Conservation (phyloP, 2,797 vertebrate species). For the Rhynchonycteris naso region DNA sequence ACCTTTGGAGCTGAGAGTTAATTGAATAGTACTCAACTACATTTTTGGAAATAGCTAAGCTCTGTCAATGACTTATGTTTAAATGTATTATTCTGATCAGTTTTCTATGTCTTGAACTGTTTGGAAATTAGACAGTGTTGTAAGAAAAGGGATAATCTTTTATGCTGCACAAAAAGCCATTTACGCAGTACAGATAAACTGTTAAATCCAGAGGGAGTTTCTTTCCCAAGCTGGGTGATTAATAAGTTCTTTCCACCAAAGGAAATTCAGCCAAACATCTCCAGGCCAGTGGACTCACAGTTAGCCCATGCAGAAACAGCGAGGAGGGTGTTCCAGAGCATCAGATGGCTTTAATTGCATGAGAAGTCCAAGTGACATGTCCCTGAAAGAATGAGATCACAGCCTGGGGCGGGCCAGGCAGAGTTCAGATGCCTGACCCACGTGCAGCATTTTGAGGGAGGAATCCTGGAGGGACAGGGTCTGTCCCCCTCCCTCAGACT, state of each 20-base stretch:
- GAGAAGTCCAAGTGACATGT: not conserved
- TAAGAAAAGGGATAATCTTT: not conserved
- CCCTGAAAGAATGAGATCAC: not conserved
- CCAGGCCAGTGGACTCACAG: not conserved
- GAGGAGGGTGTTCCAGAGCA: not conserved
- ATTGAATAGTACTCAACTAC: not conserved
- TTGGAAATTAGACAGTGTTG: not conserved
- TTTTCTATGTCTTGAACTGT: not conserved
- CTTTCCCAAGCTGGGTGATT: not conserved
- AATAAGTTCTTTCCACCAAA: not conserved
- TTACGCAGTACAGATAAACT: not conserved
- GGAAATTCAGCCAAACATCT: not conserved
- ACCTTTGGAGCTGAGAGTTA: not conserved
- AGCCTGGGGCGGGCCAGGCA: fast-evolving
- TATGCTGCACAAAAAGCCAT: not conserved
- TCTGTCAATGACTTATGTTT: not conserved
- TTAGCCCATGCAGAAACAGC: not conserved
- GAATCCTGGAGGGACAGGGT: not conserved
- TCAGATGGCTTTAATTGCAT: not conserved
- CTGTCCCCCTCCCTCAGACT: not conserved
- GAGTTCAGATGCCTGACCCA: fast-evolving
- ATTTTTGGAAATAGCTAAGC: not conserved
- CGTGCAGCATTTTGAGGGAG: not conserved
- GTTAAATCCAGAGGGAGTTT: not conserved
- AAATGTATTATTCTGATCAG: not conserved